phyloP scores from a whole-genome alignment of 2,797 vertebrate genomes.

The Sarcophilus harrisii region DNA sequence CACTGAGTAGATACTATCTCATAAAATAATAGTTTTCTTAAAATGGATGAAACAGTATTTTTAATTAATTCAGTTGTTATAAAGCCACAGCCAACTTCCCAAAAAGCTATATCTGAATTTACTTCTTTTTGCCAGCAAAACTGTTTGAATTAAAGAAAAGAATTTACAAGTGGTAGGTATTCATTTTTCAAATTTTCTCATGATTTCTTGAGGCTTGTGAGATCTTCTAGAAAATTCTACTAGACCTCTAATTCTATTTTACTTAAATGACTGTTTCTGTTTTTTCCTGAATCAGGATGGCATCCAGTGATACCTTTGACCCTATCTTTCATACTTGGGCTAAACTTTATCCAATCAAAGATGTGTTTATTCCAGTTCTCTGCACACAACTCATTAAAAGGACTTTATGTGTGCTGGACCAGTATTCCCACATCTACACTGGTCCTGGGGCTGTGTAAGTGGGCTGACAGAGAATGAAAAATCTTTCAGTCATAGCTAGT shows the following conservation, averaged over 20 bases:
- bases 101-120: neutral
- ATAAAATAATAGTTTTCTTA: slow-evolving; percentile 29
- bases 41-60: neutral
- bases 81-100: neutral
- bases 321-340: neutral
- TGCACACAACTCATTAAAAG: slow-evolving; percentile 14
- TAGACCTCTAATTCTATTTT: slow-evolving; percentile 13
- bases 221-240: slow-evolving; percentile 27
- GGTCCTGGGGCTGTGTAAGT: slow-evolving; percentile 2
- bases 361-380: neutral
- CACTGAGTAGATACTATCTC: neutral
- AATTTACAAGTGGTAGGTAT: slow-evolving; percentile 23
- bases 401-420: neutral
- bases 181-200: slow-evolving; percentile 15
- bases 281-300: neutral
- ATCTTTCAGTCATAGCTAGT: slow-evolving; percentile 24
- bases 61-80: neutral
- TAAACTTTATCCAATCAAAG: slow-evolving; percentile 20
- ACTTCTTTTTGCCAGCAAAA: neutral
- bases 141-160: slow-evolving; percentile 2
- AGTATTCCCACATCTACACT: slow-evolving; percentile 4
- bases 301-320: neutral
- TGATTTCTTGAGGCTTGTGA: neutral
- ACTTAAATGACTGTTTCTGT: neutral
- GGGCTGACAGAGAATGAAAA: neutral